Percentiles rank a stretch among this genome's conserved stretches.
Evolutionary conservation across 2,888 invertebrate genomes (phyloP).

Genomic region (Trilocha varians): DNA sequence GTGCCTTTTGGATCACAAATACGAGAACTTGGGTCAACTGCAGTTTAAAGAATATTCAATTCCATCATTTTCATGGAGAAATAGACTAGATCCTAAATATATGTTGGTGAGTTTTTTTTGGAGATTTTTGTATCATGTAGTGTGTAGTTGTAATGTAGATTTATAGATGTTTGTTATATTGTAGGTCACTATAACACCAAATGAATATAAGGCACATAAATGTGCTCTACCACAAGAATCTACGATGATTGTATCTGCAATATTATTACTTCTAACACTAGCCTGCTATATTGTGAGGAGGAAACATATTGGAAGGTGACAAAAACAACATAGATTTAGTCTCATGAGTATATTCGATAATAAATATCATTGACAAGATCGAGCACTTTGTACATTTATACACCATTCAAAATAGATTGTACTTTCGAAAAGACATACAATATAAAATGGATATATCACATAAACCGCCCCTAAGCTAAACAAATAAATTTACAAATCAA

Average conservation of each 20-base stretch:
- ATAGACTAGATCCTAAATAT: constrained; percentile 92
- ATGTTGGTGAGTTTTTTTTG: constrained; percentile 79
- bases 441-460: constrained; percentile 42
- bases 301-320: constrained; percentile 25
- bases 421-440: not conserved
- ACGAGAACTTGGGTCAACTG: constrained; percentile 28
- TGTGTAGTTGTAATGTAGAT: not conserved
- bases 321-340: constrained; percentile 31
- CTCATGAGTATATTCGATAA: constrained; percentile 61
- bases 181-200: constrained; percentile 43
- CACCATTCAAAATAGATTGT: constrained; percentile 16
- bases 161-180: not conserved
- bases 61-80: constrained; percentile 97
- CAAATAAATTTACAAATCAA: constrained; percentile 42
- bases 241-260: constrained; percentile 37
- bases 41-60: constrained; percentile 84
- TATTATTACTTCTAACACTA: constrained; percentile 26
- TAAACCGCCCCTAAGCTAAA: constrained; percentile 29
- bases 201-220: constrained; percentile 39
- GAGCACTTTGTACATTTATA: constrained; percentile 63
- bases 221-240: constrained; percentile 49
- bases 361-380: constrained; percentile 72
- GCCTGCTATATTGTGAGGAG: constrained; percentile 20
- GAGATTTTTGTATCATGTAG: not conserved
- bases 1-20: constrained; percentile 76